Evolutionary conservation across 2,888 invertebrate genomes (phyloP).

Genomic region (Agrypnus murinus): DNA sequence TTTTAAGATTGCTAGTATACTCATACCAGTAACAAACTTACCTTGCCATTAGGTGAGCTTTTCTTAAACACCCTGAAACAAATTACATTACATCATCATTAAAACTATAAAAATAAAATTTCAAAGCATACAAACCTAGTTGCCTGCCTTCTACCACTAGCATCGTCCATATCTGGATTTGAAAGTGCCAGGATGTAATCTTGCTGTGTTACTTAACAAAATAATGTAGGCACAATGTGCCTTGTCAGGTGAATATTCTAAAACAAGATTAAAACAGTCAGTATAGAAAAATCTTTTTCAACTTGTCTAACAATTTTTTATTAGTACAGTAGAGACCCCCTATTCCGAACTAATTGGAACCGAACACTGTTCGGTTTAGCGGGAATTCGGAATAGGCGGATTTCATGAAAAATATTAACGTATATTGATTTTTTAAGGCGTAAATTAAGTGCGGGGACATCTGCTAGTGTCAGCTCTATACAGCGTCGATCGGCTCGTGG

Average conservation of each 20-base stretch:
- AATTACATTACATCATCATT: conserved; percentile 53
- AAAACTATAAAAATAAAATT: not conserved
- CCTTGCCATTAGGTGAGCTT: conserved; percentile 97
- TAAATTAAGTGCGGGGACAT: too few relatives aligned
- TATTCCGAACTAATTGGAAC: too few relatives aligned
- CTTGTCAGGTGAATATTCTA: conserved; percentile 4
- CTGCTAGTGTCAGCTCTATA: too few relatives aligned
- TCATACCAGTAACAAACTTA: conserved; percentile 70
- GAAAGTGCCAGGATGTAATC: conserved; percentile 54
- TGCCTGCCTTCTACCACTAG: conserved; percentile 83
- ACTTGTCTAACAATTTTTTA: too few relatives aligned
- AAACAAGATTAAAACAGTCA: conserved; percentile 1
- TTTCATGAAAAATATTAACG: too few relatives aligned
- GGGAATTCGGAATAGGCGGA: too few relatives aligned
- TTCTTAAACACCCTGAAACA: conserved; percentile 93
- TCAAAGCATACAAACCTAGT: conserved; percentile 71
- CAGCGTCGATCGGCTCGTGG: too few relatives aligned
- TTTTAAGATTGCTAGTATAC: too few relatives aligned
- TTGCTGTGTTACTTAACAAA: conserved; percentile 15
- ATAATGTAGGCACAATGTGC: conserved; percentile 42
- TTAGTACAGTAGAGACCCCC: too few relatives aligned
- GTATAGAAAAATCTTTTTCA: too few relatives aligned
- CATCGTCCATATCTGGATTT: conserved; percentile 81
- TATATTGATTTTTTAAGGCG: too few relatives aligned
- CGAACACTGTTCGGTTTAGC: too few relatives aligned